Percentiles rank a stretch among this genome's conserved stretches.
Evolutionary conservation across 2,797 vertebrate genomes (phyloP).

Genomic region (Halcyon leucocephala): DNA sequence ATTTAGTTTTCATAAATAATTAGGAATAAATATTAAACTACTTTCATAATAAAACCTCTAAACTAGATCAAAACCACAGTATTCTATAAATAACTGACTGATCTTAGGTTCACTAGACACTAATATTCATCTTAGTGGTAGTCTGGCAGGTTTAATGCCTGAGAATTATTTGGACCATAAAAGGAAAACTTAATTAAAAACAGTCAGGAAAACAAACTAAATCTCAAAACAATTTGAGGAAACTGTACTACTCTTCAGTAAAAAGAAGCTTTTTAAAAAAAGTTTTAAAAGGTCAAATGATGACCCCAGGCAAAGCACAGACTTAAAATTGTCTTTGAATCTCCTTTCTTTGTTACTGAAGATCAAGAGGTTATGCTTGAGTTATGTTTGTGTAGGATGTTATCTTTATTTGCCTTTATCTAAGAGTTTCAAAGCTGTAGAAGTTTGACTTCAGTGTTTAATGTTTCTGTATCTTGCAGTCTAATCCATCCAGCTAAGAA

Average conservation of each 20-base stretch:
- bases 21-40: background rate
- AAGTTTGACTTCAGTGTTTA: conserved; percentile 21
- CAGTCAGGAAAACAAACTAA: background rate
- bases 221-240: background rate
- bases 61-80: background rate
- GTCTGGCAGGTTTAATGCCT: background rate
- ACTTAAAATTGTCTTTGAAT: conserved; percentile 8
- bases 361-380: conserved; percentile 30
- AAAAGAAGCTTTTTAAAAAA: background rate
- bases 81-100: background rate
- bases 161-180: background rate
- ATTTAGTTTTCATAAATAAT: background rate
- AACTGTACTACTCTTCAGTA: background rate
- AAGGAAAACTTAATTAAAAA: conserved; percentile 9
- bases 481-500: conserved; percentile 6
- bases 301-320: background rate
- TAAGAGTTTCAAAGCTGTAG: conserved; percentile 10
- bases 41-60: background rate
- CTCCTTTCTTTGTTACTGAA: background rate
- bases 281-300: conserved; percentile 18
- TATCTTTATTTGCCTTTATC: conserved; percentile 40
- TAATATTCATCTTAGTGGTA: background rate
- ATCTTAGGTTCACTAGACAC: background rate
- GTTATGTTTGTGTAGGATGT: background rate
- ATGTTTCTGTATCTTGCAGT: conserved; percentile 12